These are phyloP conservation scores for Oostethus manadensis DNA, from an alignment of 2,113 vertebrate species.

Conservation along the genomic window DNA sequence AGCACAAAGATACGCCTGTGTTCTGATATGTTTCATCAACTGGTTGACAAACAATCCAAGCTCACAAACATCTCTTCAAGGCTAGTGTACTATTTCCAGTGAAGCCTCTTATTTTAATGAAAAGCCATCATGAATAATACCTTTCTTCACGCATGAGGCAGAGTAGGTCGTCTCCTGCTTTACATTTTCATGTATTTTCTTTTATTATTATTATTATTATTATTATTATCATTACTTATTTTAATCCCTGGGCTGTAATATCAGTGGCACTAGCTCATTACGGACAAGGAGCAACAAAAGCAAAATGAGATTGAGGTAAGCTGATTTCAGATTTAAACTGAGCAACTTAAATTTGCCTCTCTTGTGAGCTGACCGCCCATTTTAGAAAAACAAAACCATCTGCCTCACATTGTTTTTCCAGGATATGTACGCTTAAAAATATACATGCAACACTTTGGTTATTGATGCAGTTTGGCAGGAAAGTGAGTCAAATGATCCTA, in stretches of 20 bases:
- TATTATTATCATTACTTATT: not conserved
- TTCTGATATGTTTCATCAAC: no score
- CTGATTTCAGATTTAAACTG: constrained; percentile 70
- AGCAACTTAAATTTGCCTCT: constrained; percentile 54
- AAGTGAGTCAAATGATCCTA: no score
- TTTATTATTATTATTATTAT: constrained; percentile 42
- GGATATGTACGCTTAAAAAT: constrained; percentile 1
- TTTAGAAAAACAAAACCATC: constrained; percentile 60
- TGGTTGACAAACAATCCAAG: constrained; percentile 1
- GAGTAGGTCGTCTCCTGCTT: constrained; percentile 11
- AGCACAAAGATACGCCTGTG: no score
- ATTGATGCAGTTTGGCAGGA: no score
- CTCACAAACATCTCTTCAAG: constrained; percentile 5
- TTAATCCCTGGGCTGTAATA: not conserved
- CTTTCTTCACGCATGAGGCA: not conserved
- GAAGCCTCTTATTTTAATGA: constrained; percentile 53
- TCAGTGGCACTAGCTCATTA: constrained; percentile 45
- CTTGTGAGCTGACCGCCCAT: constrained; percentile 25
- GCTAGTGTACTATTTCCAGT: constrained; percentile 10
- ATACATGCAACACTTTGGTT: not conserved
- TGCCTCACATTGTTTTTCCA: constrained; percentile 29
- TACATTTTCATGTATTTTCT: constrained; percentile 27
- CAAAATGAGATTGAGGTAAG: constrained; percentile 68
- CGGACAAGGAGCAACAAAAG: constrained; percentile 46
- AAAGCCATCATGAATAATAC: constrained; percentile 36